Percentiles rank a stretch among this genome's conserved stretches.
Conservation (phyloP, 1,140 invertebrate genomes). For the Drosophila ficusphila region DNA sequence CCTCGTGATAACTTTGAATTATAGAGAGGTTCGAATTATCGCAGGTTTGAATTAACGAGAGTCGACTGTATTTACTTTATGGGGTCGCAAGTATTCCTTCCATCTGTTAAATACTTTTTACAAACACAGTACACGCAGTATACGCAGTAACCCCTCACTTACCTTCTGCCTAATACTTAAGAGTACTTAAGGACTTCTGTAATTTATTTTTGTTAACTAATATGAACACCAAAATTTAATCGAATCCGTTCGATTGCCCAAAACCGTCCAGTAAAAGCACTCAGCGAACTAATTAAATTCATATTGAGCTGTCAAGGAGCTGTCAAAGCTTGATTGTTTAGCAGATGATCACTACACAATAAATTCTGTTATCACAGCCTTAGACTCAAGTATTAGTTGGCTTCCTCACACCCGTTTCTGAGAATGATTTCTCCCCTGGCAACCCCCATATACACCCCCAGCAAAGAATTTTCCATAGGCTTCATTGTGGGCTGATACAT, state of each 20-base stretch:
- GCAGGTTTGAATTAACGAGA: no score
- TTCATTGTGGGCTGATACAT: constrained; percentile 18
- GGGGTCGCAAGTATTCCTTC: no score
- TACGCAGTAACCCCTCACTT: no score
- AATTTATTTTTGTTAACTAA: no score
- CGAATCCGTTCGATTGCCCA: neutral
- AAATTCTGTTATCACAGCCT: constrained; percentile 10
- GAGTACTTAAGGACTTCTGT: neutral
- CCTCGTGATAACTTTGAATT: no score
- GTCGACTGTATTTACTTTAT: no score
- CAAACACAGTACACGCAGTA: no score
- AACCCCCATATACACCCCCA: neutral
- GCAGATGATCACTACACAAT: neutral
- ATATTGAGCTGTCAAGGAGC: constrained; percentile 22
- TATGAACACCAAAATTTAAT: constrained; percentile 10
- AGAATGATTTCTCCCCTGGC: no score
- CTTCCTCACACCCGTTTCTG: constrained; percentile 22
- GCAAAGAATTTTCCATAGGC: constrained; percentile 7
- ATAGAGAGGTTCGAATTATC: no score
- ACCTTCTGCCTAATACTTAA: no score
- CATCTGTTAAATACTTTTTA: no score
- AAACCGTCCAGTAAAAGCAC: constrained; percentile 1
- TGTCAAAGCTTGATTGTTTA: constrained; percentile 3
- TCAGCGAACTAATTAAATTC: neutral
- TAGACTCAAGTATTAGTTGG: constrained; percentile 16